Evolutionary conservation across 1,140 invertebrate species (phyloP), one percentile per base, ranked within the genome.

Genomic region (Apis florea): DNA sequence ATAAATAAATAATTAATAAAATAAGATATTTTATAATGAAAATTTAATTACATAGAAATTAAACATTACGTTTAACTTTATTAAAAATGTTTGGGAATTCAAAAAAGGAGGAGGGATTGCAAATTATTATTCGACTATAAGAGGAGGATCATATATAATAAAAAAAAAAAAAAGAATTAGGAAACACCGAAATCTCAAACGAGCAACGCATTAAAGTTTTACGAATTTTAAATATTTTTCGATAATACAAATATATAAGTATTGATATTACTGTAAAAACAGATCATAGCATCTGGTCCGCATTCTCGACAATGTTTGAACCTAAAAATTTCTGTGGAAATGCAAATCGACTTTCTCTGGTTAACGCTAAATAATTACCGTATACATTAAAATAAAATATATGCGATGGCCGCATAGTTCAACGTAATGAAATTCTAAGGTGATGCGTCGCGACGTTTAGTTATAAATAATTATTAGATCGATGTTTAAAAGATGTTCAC

Each of bases 321-420:
- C n/a, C 58, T 49, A 47, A 49, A 61, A 63, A 74, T 58, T 40
- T n/a, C 13, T 26, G 31, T 74, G 71, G 58, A 74, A 63, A 74
- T 24, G 47, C 58, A 47, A 63, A 74, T n/a, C 19, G 40, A 47
- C 71, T 74, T 74, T 74, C 71, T 74, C 71, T 49, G 31, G n/a
- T 56, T 21, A n/a, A 53, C n/a, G 47, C 11, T 74, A 63, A 74
- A 74, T 51, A 40, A 47, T 61, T 74, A 51, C 69, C 53, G 26
- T 71, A 40, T 56, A 71, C 31, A 47, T 17, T 47, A 13, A 74
- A 74, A 49, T 74, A 74, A 63, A 74, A 5, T 12, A 24, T 21
- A 11, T n/a, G n/a, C 10, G 12, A 13, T 8, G 8, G 40, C 19
- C 58, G 4, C 47, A 63, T 63, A 49, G 31, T 63, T 63, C 59